phyloP scores from a whole-genome alignment of 2,888 invertebrate genomes.

The Idaea aversata region DNA sequence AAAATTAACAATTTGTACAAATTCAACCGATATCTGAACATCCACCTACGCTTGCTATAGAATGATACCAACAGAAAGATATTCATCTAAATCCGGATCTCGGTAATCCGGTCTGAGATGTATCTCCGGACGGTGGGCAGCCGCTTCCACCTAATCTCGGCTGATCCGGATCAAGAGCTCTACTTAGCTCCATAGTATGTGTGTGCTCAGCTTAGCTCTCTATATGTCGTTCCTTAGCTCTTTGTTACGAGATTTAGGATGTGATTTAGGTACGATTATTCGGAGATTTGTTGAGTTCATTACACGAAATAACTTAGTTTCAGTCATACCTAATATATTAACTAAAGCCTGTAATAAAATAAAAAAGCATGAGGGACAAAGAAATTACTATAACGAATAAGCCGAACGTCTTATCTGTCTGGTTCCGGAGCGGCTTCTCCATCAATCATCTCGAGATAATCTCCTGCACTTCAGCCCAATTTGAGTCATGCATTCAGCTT shows the following conservation, averaged over 20 bases:
- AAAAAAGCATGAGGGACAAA: slow-evolving; percentile 12
- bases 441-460: slow-evolving; percentile 84
- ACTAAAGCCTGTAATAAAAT: slow-evolving; percentile 6
- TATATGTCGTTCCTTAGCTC: slow-evolving; percentile 39
- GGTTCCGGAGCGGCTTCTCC: slow-evolving; percentile 46
- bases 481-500: slow-evolving; percentile 73
- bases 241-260: slow-evolving; percentile 41
- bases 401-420: slow-evolving; percentile 16
- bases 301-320: slow-evolving; percentile 10
- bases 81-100: slow-evolving; percentile 75
- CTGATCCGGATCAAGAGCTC: slow-evolving; percentile 67
- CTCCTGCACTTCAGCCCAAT: slow-evolving; percentile 81
- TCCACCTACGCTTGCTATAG: slow-evolving; percentile 6
- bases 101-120: slow-evolving; percentile 72
- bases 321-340: slow-evolving; percentile 8
- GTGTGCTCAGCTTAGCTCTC: slow-evolving; percentile 43
- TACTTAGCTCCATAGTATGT: slow-evolving; percentile 47
- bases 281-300: slow-evolving; percentile 13
- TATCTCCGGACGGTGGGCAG: slow-evolving; percentile 71
- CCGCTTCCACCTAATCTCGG: slow-evolving; percentile 69
- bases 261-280: slow-evolving; percentile 27
- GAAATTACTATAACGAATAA: slow-evolving; percentile 7
- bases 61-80: slow-evolving; percentile 44
- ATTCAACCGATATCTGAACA: not conserved
- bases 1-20: slow-evolving; percentile 1